A percentile compares a stretch with the other conserved stretches of the same genome.
Conservation (phyloP, 2,888 invertebrate genomes). For the Agrochola lota region DNA sequence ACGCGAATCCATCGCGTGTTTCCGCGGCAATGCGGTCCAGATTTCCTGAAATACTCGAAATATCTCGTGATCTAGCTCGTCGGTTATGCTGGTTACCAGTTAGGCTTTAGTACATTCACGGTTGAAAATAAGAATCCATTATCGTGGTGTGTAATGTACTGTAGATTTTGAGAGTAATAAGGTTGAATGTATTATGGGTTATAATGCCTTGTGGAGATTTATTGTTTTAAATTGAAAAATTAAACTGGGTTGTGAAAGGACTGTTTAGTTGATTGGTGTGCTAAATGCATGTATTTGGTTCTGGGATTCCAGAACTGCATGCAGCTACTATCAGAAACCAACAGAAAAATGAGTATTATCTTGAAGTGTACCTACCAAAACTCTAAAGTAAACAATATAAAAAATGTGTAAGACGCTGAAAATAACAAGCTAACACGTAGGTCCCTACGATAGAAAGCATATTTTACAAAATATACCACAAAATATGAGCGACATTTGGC, state of each 20-base stretch:
- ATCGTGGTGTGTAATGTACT: slow-evolving; percentile 2
- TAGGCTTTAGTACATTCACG: slow-evolving; percentile 19
- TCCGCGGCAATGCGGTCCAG: slow-evolving; percentile 42
- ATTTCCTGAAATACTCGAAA: slow-evolving; percentile 53
- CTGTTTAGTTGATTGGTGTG: neutral
- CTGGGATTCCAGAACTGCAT: neutral
- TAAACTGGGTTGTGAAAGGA: neutral
- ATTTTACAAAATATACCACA: neutral
- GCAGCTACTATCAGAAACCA: neutral
- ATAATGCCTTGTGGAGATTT: neutral
- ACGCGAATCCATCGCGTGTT: slow-evolving; percentile 27
- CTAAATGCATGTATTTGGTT: neutral
- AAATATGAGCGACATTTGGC: neutral
- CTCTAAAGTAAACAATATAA: neutral
- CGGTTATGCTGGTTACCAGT: slow-evolving; percentile 39
- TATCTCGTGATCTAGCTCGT: slow-evolving; percentile 53
- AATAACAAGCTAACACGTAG: neutral
- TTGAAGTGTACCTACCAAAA: no score
- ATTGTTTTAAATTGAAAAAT: no score
- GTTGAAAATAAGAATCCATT: slow-evolving; percentile 38
- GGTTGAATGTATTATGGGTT: neutral
- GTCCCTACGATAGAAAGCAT: neutral
- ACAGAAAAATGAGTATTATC: neutral
- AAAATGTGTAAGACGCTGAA: neutral
- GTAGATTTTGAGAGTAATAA: slow-evolving; percentile 13